Conservation (phyloP, 2,888 invertebrate species). For the Craniophora ligustri region DNA sequence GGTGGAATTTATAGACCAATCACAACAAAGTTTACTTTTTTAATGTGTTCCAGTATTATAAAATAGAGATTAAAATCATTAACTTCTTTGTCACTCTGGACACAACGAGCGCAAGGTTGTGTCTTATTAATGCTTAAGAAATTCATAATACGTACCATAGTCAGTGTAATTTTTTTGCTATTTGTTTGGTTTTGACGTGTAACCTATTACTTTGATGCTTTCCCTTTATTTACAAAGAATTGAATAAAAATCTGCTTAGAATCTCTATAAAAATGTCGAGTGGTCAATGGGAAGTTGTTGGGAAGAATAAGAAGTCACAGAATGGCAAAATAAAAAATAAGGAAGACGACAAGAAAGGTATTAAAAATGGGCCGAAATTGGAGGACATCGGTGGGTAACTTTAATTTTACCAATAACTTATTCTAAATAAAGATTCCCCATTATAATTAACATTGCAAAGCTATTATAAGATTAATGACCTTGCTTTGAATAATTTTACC, state of each 20-base stretch:
- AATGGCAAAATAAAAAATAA: conserved; percentile 84
- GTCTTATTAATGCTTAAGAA: conserved; percentile 19
- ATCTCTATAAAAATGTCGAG: conserved; percentile 76
- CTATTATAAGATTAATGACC: too few species aligned
- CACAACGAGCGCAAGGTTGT: background rate
- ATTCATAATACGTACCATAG: background rate
- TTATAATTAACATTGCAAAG: too few species aligned
- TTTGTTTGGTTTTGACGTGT: conserved; percentile 85
- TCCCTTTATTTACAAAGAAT: conserved; percentile 80
- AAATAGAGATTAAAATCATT: conserved; percentile 22
- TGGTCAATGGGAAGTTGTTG: conserved; percentile 92
- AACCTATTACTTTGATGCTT: conserved; percentile 72
- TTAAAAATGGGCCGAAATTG: conserved; percentile 91
- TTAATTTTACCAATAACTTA: conserved; percentile 31
- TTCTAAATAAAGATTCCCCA: background rate
- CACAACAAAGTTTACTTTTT: conserved; percentile 54
- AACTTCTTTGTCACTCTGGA: background rate
- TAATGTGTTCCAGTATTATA: conserved; percentile 19
- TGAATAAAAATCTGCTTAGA: conserved; percentile 56
- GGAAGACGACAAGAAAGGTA: conserved; percentile 90
- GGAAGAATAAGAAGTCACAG: conserved; percentile 90
- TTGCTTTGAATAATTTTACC: too few species aligned
- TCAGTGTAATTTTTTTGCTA: conserved; percentile 58
- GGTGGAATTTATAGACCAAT: conserved; percentile 82
- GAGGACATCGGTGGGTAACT: conserved; percentile 92